Percentiles rank a stretch among this genome's conserved stretches.
These are phyloP conservation scores for Mimas tiliae DNA, from an alignment of 2,888 invertebrate genomes.

Conservation along the genomic window DNA sequence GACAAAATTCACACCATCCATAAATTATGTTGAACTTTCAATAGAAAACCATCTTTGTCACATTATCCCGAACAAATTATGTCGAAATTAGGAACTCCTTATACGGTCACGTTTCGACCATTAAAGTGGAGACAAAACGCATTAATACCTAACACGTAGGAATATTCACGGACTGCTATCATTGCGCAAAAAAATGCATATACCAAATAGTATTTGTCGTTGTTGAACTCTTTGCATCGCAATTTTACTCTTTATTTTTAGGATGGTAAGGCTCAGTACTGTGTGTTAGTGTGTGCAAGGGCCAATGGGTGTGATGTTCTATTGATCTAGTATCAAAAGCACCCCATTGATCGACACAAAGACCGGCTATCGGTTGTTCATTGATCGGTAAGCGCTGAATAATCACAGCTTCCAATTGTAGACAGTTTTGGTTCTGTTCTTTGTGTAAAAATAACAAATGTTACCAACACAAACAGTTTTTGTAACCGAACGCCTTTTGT, in stretches of 20 bases:
- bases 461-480: slow-evolving; percentile 9
- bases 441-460: slow-evolving; percentile 20
- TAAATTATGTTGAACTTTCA: slow-evolving; percentile 67
- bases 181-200: slow-evolving; percentile 80
- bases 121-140: slow-evolving; percentile 81
- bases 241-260: slow-evolving; percentile 44
- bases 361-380: slow-evolving; percentile 72
- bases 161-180: slow-evolving; percentile 81
- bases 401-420: slow-evolving; percentile 58
- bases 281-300: slow-evolving; percentile 28
- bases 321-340: slow-evolving; percentile 78
- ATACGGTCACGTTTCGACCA: slow-evolving; percentile 80
- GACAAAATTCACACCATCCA: slow-evolving; percentile 45
- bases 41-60: slow-evolving; percentile 73
- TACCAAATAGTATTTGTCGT: slow-evolving; percentile 41
- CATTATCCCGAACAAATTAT: slow-evolving; percentile 73
- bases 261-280: slow-evolving; percentile 31
- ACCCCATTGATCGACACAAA: slow-evolving; percentile 79
- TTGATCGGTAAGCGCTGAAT: slow-evolving; percentile 74
- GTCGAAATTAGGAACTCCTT: slow-evolving; percentile 73
- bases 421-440: slow-evolving; percentile 26
- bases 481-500: not conserved
- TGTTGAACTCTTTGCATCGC: not conserved
- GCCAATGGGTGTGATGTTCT: slow-evolving; percentile 59
- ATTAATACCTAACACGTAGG: slow-evolving; percentile 78